Base-by-base conservation (phyloP, 2,888 invertebrate species). In the Leptodirus hochenwartii region DNA sequence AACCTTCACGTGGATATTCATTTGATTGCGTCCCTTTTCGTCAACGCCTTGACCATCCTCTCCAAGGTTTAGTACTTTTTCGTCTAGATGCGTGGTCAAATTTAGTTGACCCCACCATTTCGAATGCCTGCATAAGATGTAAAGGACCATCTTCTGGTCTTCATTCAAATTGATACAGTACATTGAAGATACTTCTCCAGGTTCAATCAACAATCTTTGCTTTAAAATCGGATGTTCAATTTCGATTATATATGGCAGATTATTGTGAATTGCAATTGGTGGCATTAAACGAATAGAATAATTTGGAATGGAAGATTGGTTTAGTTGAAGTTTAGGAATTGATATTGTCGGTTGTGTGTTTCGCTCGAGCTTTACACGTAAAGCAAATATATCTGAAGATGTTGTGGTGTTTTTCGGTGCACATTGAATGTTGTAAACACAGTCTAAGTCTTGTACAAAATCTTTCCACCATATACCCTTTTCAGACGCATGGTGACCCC, bases 401-500 rank as follows among this genome's bases (percentile, higher is more conserved):
- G 69, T 67, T 0, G 60, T 59, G 5, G 62, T 63, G 6, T 59
- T 62, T 45, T 73, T 71, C 4, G 74, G 65, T 4, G 64, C 62
- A 45, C 82, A 84, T 34, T 66, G 62, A 39, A 79, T 57, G 43
- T 76, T 72, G 33, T 69, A 66, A 1, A 72, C 62, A 1, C 61
- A 61, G 25, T 72, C 75, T 34, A 73, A 55, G 40, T 73, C 69
- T 3, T 64, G 65, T 1, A 69, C 69, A 34, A 82, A 51, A 39
- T 82, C 80, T 56, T 69, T 71, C 82, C 82, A 84, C 73, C 78
- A 81, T 24, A 82, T 66, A 2, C 76, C 74, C 33, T 65, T 65
- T 1, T 69, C 67, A 15, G 77, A 73, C 65, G 43, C 66, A 43
- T 74, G 69, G 47, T 77, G 77, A 34, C 71, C 72, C 41, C 68